A percentile compares a stretch with the other conserved stretches of the same genome.
phyloP scores from a whole-genome alignment of 1,140 invertebrate genomes.

The Olivierus martensii region DNA sequence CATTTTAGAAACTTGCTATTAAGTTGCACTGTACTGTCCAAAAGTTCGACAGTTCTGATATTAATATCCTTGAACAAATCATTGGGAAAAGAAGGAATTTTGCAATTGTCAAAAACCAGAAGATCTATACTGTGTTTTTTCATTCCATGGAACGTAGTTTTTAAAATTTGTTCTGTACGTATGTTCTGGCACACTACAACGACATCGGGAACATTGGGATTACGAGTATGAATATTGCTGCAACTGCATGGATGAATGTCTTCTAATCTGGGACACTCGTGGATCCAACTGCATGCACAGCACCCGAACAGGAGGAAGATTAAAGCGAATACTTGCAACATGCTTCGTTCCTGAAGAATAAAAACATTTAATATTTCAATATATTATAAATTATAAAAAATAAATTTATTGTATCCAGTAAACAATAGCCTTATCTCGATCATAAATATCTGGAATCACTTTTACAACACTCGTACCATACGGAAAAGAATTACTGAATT shows the following conservation, averaged over 20 bases:
- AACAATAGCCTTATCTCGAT: too few relatives aligned
- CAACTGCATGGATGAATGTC: constrained; percentile 20
- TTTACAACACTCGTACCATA: too few relatives aligned
- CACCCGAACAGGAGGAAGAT: too few relatives aligned
- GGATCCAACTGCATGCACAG: not conserved
- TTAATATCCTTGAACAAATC: constrained; percentile 19
- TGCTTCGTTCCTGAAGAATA: too few relatives aligned
- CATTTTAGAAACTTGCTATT: constrained; percentile 19
- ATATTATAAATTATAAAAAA: too few relatives aligned
- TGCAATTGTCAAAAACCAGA: constrained; percentile 21
- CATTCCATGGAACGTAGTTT: constrained; percentile 19
- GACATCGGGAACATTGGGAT: constrained; percentile 11
- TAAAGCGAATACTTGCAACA: too few relatives aligned
- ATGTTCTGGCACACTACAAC: constrained; percentile 22
- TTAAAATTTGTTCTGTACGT: constrained; percentile 15
- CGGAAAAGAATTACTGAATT: too few relatives aligned
- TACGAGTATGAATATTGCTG: not conserved
- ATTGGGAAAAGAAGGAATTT: constrained; percentile 21
- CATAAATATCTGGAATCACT: too few relatives aligned
- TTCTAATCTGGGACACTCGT: constrained; percentile 16
- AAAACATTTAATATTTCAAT: too few relatives aligned
- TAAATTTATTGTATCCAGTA: too few relatives aligned
- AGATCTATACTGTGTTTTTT: constrained; percentile 19
- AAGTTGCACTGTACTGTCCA: constrained; percentile 21
- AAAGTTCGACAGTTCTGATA: constrained; percentile 21